Percentiles rank a stretch among this genome's conserved stretches.
phyloP scores from a whole-genome alignment of 1,140 invertebrate species.

The Drosophila littoralis region DNA sequence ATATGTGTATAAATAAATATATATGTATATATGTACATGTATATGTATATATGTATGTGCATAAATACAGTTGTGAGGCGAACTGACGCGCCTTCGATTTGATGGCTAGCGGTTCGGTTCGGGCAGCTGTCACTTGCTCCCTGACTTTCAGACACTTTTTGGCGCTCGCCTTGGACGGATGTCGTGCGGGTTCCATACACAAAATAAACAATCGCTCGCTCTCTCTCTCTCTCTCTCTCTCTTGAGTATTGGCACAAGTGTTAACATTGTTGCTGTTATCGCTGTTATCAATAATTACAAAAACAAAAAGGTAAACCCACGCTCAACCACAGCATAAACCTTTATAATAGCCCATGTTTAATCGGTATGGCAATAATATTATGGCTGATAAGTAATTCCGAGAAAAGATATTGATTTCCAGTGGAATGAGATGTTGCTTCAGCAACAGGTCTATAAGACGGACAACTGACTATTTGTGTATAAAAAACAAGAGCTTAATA shows the following conservation, averaged over 20 bases:
- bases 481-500: no score
- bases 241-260: constrained; percentile 37
- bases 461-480: neutral
- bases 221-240: neutral
- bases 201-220: constrained; percentile 4
- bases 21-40: constrained; percentile 10
- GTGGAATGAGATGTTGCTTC: neutral
- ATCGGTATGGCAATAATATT: constrained; percentile 1
- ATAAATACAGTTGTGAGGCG: constrained; percentile 29
- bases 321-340: constrained; percentile 9
- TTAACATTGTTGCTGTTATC: constrained; percentile 34
- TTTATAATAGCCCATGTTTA: constrained; percentile 21
- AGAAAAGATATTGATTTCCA: neutral
- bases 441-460: neutral
- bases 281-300: constrained; percentile 33
- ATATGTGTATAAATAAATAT: no score
- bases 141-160: constrained; percentile 73
- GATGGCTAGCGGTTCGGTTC: constrained; percentile 34
- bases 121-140: constrained; percentile 35
- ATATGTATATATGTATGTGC: constrained; percentile 8
- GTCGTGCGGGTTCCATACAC: constrained; percentile 43
- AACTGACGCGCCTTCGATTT: constrained; percentile 68
- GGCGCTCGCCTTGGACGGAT: constrained; percentile 70
- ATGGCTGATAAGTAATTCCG: constrained; percentile 5
- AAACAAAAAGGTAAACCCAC: constrained; percentile 27